Conservation (phyloP, 1,140 invertebrate species). For the Papilio machaon region DNA sequence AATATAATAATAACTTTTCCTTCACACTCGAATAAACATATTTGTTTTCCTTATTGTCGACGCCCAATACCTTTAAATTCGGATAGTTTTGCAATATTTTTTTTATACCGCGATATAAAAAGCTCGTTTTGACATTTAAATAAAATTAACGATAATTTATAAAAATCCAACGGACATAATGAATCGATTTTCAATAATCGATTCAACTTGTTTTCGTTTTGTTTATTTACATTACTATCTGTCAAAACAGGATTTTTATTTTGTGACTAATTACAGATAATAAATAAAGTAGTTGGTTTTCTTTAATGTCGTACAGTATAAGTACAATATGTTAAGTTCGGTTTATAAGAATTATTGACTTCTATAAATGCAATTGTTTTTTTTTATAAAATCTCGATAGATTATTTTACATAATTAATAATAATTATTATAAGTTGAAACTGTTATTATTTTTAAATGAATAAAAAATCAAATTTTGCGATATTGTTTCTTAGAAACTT, state of each 20-base stretch:
- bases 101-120: not conserved
- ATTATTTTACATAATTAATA: conserved; percentile 49
- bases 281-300: not conserved
- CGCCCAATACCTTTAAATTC: conserved; percentile 8
- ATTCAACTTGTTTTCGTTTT: not conserved
- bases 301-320: conserved; percentile 54
- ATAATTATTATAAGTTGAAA: conserved; percentile 49
- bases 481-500: conserved; percentile 33
- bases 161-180: conserved; percentile 1
- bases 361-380: conserved; percentile 65
- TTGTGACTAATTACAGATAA: conserved; percentile 29
- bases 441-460: conserved; percentile 42
- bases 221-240: not conserved
- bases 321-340: conserved; percentile 63
- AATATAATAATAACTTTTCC: conserved; percentile 2
- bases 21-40: conserved; percentile 50
- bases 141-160: not conserved
- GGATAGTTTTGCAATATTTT: conserved; percentile 27
- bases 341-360: conserved; percentile 41
- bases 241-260: not conserved
- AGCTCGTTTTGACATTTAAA: conserved; percentile 31
- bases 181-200: conserved; percentile 15
- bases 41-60: conserved; percentile 38
- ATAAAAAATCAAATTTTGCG: conserved; percentile 40
- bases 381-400: conserved; percentile 71